phyloP scores from a whole-genome alignment of 2,888 invertebrate genomes.

The Oscheius sp. region DNA sequence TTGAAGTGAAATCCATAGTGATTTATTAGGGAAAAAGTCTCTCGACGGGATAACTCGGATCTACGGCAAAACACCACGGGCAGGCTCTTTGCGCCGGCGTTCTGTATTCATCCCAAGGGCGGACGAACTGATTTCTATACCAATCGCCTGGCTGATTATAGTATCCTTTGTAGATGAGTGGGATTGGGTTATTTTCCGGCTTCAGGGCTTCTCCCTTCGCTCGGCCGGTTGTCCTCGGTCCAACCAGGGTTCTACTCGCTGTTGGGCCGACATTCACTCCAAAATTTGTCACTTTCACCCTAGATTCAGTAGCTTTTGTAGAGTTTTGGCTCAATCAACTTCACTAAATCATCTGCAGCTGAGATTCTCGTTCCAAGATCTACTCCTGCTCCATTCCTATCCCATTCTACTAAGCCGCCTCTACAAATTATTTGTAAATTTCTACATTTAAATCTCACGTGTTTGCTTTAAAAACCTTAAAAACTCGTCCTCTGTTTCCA shows the following conservation, averaged over 20 bases:
- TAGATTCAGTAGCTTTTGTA: not conserved
- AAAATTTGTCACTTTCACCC: conserved; percentile 31
- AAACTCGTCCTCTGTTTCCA: conserved; percentile 47
- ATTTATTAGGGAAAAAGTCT: conserved; percentile 15
- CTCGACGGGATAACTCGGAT: conserved; percentile 42
- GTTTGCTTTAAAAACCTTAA: conserved; percentile 32
- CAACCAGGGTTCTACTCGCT: conserved; percentile 37
- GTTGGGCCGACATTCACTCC: conserved; percentile 49
- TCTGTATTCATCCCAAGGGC: conserved; percentile 54
- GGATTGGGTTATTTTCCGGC: conserved; percentile 35
- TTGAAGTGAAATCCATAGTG: too few relatives aligned
- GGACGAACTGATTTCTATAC: conserved; percentile 44
- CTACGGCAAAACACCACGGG: conserved; percentile 60
- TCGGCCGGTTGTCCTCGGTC: conserved; percentile 40
- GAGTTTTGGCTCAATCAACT: conserved; percentile 13
- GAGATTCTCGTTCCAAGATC: conserved; percentile 55
- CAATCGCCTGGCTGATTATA: conserved; percentile 47
- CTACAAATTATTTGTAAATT: conserved; percentile 25
- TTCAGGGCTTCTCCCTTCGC: conserved; percentile 39
- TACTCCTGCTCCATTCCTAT: conserved; percentile 52
- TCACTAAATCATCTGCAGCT: conserved; percentile 50
- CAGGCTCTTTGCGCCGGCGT: conserved; percentile 55
- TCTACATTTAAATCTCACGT: conserved; percentile 1
- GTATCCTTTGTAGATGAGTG: conserved; percentile 43
- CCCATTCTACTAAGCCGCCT: conserved; percentile 55